phyloP scores from a whole-genome alignment of 1,140 invertebrate species.

The Formica exsecta region DNA sequence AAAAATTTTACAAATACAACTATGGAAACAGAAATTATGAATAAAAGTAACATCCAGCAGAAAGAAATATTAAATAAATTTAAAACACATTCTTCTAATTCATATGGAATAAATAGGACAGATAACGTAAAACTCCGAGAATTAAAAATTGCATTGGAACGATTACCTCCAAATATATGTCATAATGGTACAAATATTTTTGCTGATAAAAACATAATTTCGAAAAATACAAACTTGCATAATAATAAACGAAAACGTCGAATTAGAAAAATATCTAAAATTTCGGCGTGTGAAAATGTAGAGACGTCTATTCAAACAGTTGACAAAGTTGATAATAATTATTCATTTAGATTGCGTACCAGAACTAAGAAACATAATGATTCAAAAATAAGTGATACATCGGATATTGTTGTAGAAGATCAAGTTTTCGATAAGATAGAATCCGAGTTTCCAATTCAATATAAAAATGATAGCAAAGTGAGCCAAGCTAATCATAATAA shows the following conservation, averaged over 20 bases:
- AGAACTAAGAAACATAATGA: background rate
- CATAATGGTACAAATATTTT: background rate
- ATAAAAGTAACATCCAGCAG: background rate
- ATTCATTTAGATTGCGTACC: background rate
- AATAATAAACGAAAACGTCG: background rate
- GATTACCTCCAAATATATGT: background rate
- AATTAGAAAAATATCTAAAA: background rate
- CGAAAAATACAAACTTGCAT: background rate
- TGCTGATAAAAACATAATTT: background rate
- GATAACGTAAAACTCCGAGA: background rate
- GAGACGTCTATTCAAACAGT: background rate
- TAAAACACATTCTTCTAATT: background rate
- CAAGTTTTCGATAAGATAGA: background rate
- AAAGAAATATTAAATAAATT: background rate
- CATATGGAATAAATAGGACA: background rate
- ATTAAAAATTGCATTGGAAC: conserved; percentile 9
- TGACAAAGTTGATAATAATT: background rate
- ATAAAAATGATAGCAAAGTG: background rate
- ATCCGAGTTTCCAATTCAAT: background rate
- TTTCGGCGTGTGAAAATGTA: background rate
- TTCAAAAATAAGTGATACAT: background rate
- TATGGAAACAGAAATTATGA: background rate
- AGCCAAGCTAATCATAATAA: background rate
- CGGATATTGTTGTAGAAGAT: background rate
- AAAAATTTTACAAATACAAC: background rate